Evolutionary conservation across 2,113 vertebrate genomes (phyloP).

Genomic region (Anoura caudifer): DNA sequence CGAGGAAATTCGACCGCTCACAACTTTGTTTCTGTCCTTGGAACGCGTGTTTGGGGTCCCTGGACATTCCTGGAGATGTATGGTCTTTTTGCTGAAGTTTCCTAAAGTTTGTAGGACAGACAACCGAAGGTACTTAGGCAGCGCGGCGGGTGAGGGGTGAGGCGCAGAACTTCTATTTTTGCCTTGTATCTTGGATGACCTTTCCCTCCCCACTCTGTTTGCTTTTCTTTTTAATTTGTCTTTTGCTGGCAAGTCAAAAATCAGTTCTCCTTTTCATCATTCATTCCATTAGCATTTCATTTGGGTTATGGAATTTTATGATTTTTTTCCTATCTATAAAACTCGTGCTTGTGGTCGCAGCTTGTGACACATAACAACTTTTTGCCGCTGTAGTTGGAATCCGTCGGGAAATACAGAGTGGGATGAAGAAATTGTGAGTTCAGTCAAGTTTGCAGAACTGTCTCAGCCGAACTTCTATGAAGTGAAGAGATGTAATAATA

Average conservation of each 20-base stretch:
- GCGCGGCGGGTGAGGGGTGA: not conserved
- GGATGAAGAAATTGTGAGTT: not conserved
- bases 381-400: not conserved
- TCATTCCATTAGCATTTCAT: not conserved
- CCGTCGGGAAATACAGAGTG: not conserved
- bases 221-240: not conserved
- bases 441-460: not conserved
- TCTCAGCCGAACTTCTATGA: not conserved
- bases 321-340: not conserved
- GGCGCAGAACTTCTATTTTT: not conserved
- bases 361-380: not conserved
- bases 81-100: constrained; percentile 1
- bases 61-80: not conserved
- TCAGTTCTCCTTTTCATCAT: not conserved
- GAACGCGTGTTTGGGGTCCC: not conserved
- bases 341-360: not conserved
- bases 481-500: not conserved
- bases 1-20: not conserved
- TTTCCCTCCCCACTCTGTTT: not conserved
- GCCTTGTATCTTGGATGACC: not conserved
- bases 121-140: not conserved
- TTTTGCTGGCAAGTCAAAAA: constrained; percentile 4
- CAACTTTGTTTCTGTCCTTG: not conserved
- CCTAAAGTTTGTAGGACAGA: not conserved
- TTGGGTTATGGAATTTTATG: not conserved